These are phyloP conservation scores for Dendrocincla fuliginosa DNA, from an alignment of 2,797 vertebrate species.

Conservation along the genomic window DNA sequence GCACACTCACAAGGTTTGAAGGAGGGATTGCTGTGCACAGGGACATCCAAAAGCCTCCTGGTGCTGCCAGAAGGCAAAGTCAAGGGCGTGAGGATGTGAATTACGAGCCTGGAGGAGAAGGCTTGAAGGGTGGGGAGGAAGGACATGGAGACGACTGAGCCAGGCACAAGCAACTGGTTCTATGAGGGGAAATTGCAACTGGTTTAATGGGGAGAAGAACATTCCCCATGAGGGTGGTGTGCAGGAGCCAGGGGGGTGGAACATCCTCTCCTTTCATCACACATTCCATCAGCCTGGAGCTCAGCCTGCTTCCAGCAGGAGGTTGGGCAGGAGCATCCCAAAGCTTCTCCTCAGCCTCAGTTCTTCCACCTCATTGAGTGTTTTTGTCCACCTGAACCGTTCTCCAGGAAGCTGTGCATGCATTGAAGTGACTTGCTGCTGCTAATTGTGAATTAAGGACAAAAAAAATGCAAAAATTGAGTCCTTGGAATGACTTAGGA, in stretches of 20 bases:
- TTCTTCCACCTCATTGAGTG: rapidly evolving
- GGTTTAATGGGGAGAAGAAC: not conserved
- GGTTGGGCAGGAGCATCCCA: not conserved
- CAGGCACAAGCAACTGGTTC: not conserved
- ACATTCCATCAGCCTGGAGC: not conserved
- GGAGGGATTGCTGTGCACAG: not conserved
- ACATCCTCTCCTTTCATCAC: not conserved
- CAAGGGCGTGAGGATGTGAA: rapidly evolving
- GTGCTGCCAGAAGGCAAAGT: not conserved
- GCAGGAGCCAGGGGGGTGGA: not conserved
- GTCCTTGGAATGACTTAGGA: not conserved
- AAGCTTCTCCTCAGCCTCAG: not conserved
- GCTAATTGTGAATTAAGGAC: not conserved
- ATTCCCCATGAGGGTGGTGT: not conserved
- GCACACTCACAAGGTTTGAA: rapidly evolving
- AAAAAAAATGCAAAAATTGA: not conserved
- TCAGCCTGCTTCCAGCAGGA: not conserved
- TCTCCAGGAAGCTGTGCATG: not conserved
- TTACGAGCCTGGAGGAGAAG: not conserved
- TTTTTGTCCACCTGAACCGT: not conserved
- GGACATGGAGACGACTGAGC: not conserved
- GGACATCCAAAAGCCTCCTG: not conserved
- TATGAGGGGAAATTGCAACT: not conserved
- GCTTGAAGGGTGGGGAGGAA: not conserved
- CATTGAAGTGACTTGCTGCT: not conserved